These are phyloP conservation scores for Porites rus DNA, from an alignment of 92 coral and sea anemone genomes.

Conservation along the genomic window DNA sequence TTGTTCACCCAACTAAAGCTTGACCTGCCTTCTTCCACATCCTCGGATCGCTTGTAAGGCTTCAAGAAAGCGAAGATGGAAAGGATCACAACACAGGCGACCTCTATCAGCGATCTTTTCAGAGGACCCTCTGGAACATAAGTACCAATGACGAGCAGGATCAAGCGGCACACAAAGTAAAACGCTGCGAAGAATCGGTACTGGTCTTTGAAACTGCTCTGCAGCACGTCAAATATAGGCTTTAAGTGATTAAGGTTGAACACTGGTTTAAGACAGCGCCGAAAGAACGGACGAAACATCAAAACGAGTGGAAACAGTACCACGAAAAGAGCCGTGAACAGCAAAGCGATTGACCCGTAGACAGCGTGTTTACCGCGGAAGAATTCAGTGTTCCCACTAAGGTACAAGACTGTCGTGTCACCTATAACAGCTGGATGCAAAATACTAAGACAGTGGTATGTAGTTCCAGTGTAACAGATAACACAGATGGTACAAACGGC, in stretches of 20 bases:
- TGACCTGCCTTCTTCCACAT: neutral
- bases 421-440: conserved; percentile 72
- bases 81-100: conserved; percentile 73
- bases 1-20: conserved; percentile 69
- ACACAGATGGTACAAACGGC: conserved; percentile 89
- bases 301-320: conserved; percentile 79
- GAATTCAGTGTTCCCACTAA: conserved; percentile 66
- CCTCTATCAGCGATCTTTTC: conserved; percentile 70
- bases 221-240: conserved; percentile 67
- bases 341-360: conserved; percentile 72
- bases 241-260: conserved; percentile 75
- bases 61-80: conserved; percentile 68
- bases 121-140: conserved; percentile 70
- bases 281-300: conserved; percentile 84
- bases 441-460: conserved; percentile 76
- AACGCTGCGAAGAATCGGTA: conserved; percentile 93
- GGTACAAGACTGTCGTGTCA: conserved; percentile 50
- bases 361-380: conserved; percentile 79
- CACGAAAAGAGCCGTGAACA: conserved; percentile 68
- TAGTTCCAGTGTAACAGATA: conserved; percentile 85
- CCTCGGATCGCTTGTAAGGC: conserved; percentile 69
- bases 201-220: conserved; percentile 59
- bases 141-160: conserved; percentile 59
- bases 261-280: conserved; percentile 67
- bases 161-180: conserved; percentile 86